Evolutionary conservation across 2,888 invertebrate species (phyloP), one percentile per base, ranked within the genome.

Genomic region (Anthoptus insignis): DNA sequence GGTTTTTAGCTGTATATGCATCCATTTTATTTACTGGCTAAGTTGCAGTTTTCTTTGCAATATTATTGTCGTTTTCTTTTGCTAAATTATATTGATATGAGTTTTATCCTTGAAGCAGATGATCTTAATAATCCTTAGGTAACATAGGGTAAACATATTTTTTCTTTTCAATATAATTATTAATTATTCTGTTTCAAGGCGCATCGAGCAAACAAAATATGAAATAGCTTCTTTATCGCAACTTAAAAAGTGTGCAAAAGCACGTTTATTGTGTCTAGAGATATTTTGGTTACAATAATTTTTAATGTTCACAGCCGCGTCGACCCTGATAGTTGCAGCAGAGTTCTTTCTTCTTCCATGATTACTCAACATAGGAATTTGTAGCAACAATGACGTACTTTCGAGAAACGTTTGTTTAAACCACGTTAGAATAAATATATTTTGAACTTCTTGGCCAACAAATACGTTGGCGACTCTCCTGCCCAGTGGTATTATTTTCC

Each of bases 271-370:
- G 65, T 70, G 76, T 70, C 72, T 66, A 39, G 59, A 71, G 66
- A 75, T 76, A 69, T 61, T 74, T 76, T 74, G 77, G 76, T 79
- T 80, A 80, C 81, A 82, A 80, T 87, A 87, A 86, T 82, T 84
- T 87, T 91, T 89, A 86, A 91, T 93, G 93, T 93, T 91, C 92
- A 93, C 93, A 93, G 93, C 91, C 86, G 86, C 88, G 87, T 86
- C 89, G 87, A 86, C 81, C 77, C n/a, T n/a, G n/a, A n/a, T n/a
- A n/a, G n/a, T n/a, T n/a, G n/a, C n/a, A n/a, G n/a, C n/a, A n/a
- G n/a, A n/a, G n/a, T n/a, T n/a, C n/a, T n/a, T n/a, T n/a, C n/a
- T n/a, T n/a, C n/a, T n/a, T n/a, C n/a, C n/a, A n/a, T n/a, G n/a
- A n/a, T n/a, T n/a, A n/a, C n/a, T n/a, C n/a, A n/a, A n/a, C n/a